Base-by-base conservation (phyloP, 2,113 vertebrate genomes). In the Nibea albiflora region DNA sequence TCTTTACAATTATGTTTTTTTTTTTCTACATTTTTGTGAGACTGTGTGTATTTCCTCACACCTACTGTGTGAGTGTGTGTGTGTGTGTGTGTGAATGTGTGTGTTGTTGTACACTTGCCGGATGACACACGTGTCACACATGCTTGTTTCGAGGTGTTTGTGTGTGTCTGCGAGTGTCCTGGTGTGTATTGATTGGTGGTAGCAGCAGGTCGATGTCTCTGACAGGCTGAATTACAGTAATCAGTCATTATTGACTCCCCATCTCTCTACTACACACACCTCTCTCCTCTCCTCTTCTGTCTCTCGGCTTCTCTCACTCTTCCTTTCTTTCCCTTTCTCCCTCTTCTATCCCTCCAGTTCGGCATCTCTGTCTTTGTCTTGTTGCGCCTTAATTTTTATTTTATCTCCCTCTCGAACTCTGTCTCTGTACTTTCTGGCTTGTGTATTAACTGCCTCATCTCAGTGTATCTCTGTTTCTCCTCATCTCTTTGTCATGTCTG, bases 171-270 rank as follows among this genome's bases (percentile, higher is more conserved):
- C 35, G 42, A 95, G 96, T 96, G 96, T 95, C 95, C 95, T 93
- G 95, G 90, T 90, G 92, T 90, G 92, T 97, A 98, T 99, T 97
- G 97, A 99, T 97, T 97, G 96, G 96, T 95, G 95, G 96, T 95
- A 96, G 96, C 96, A 95, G 96, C 95, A 97, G 96, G 97, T 99
- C 97, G 96, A 99, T 99, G 95, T 90, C 95, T 95, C 96, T 97
- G 96, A 97, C 97, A 98, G 96, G 95, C 96, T 97, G 97, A 99
- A 98, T 99, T 98, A 97, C 97, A 97, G 97, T 98, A 97, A 99
- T 99, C 97, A 98, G 97, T 98, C 97, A 97, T 97, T 97, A 98
- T 98, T 97, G 97, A 98, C 97, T 94, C 95, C 90, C 94, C 93
- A 95, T 95, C 95, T 92, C 94, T 95, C 87, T 85, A 77, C 89